A percentile compares a stretch with the other conserved stretches of the same genome.
These are phyloP conservation scores for Catamblyrhynchus diadema DNA, from an alignment of 2,797 vertebrate species.

Conservation along the genomic window DNA sequence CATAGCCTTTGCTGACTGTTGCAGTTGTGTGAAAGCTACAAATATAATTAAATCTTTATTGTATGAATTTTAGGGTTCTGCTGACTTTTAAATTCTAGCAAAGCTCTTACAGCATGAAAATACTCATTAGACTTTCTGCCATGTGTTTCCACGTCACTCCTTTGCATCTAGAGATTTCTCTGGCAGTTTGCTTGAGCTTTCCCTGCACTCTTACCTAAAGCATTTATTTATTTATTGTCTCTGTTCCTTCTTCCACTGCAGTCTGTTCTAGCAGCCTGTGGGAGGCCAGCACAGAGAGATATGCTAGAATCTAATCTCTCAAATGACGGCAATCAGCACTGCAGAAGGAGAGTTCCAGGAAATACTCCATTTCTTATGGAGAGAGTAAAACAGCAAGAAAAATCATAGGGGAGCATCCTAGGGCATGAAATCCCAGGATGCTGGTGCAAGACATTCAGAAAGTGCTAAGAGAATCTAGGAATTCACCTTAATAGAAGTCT, in stretches of 20 bases:
- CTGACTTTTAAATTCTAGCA: not conserved
- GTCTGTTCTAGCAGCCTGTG: not conserved
- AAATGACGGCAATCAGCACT: not conserved
- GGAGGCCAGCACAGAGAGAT: not conserved
- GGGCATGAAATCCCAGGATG: not conserved
- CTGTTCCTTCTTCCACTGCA: not conserved
- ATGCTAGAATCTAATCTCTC: not conserved
- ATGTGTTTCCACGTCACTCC: not conserved
- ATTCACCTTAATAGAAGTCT: not conserved
- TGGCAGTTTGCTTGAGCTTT: not conserved
- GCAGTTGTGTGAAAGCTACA: not conserved
- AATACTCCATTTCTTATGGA: not conserved
- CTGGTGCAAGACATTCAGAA: not conserved
- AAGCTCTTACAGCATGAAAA: not conserved
- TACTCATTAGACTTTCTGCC: not conserved
- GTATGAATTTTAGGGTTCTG: not conserved
- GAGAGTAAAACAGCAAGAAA: not conserved
- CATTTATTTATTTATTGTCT: not conserved
- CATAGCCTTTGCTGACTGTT: not conserved
- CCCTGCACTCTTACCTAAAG: not conserved
- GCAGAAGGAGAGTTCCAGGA: not conserved
- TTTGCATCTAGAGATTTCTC: not conserved
- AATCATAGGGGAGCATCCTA: not conserved
- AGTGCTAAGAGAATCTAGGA: not conserved
- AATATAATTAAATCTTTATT: not conserved